Conservation (phyloP, 2,888 invertebrate genomes). For the Apoda limacodes region DNA sequence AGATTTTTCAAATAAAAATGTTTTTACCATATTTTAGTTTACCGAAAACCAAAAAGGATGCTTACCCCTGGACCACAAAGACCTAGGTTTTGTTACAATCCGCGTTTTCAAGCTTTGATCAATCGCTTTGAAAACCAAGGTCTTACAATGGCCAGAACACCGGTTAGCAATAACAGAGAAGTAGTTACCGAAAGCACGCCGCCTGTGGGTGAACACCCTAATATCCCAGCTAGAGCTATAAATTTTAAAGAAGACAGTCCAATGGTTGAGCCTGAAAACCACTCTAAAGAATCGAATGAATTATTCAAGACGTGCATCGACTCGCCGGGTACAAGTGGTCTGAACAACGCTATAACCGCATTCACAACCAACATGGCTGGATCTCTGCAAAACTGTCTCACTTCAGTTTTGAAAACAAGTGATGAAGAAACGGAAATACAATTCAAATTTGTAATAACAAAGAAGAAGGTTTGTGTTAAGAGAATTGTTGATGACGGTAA, state of each 20-base stretch:
- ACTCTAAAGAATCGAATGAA: conserved; percentile 47
- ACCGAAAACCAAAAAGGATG: conserved; percentile 57
- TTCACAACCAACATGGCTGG: conserved; percentile 51
- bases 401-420: conserved; percentile 39
- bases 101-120: conserved; percentile 57
- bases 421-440: conserved; percentile 60
- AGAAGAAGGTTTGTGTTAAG: conserved; percentile 49
- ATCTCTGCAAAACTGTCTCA: conserved; percentile 48
- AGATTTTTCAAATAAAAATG: too few species aligned
- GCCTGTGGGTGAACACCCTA: conserved; percentile 38
- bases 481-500: conserved; percentile 31
- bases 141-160: conserved; percentile 41
- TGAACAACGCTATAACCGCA: conserved; percentile 42
- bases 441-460: conserved; percentile 58
- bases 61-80: conserved; percentile 58
- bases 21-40: too few species aligned
- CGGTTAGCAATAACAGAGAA: conserved; percentile 27
- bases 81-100: conserved; percentile 41
- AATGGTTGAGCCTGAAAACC: conserved; percentile 31
- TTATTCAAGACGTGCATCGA: conserved; percentile 48
- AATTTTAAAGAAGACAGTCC: conserved; percentile 61
- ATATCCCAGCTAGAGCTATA: conserved; percentile 52
- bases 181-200: conserved; percentile 41
- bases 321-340: conserved; percentile 28
- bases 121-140: conserved; percentile 55